Base-by-base conservation (phyloP, 1,140 invertebrate genomes). In the Caenorhabditis inopinata region DNA sequence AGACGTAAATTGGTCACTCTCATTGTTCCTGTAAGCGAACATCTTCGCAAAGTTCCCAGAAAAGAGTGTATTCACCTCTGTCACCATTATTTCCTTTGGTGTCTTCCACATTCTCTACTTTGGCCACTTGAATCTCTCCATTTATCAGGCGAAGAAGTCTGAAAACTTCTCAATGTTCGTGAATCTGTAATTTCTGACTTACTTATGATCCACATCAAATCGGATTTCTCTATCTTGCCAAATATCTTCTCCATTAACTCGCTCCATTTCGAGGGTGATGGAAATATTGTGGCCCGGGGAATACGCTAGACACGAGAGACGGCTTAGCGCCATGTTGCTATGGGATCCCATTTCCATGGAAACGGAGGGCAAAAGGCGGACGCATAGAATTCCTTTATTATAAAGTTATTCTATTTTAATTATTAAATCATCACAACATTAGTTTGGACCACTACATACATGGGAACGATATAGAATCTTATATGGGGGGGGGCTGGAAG, bases 81-180 rank as follows among this genome's bases (percentile, higher is more conserved):
- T 81, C 80, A 11, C 80, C 80, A 51, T 81, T 81, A 32, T 81
- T 81, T 46, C 80, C 80, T 45, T 81, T 81, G 1, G 80, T 81
- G 38, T 81, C 80, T 42, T 81, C 80, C 11, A 81, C 80, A 42
- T 81, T 45, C 27, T 81, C 80, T 3, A 81, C 58, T 45, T 75
- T 62, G 2, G 81, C 80, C 0, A 81, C 27, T 32, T 35, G 49
- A 1, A 78, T 5, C 38, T 81, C 80, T 25, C 80, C 80, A 23
- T 38, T 27, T 9, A 32, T 53, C 3, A 81, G 27, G 23, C 80
- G 80, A 27, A 81, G 75, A 51, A 81, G 58, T 73, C 80, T 81
- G 58, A 48, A 45, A 77, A 21, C 18, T 46, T 53, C 0, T 38
- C 21, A 7, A 4, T 35, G 21, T 38, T 77, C n/a, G n/a, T 18